A percentile compares a stretch with the other conserved stretches of the same genome.
Evolutionary conservation across 2,113 vertebrate genomes (phyloP).

Genomic region (Cyanoderma ruficeps): DNA sequence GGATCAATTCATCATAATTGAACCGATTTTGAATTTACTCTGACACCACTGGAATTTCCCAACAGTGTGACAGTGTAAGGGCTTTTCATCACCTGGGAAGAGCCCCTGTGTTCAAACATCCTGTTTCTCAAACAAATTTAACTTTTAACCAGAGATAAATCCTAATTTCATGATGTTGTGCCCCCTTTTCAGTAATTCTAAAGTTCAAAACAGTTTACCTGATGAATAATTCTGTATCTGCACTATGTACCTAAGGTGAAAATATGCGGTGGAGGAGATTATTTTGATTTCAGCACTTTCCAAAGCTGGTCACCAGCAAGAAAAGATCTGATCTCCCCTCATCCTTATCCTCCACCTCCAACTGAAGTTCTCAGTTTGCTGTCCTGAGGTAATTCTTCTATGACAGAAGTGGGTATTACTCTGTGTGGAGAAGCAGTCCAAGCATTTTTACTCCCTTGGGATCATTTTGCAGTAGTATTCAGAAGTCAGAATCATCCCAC

Average conservation of each 20-base stretch:
- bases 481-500: neutral
- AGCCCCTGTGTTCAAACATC: neutral
- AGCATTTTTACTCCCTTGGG: neutral
- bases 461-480: neutral
- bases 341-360: neutral
- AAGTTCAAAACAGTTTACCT: neutral
- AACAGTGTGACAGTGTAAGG: neutral
- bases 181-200: neutral
- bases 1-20: neutral
- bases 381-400: neutral
- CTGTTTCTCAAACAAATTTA: neutral
- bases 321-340: neutral
- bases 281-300: neutral
- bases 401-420: neutral
- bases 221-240: neutral
- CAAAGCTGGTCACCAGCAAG: neutral
- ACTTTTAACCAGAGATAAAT: neutral
- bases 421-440: neutral
- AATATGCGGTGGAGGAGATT: neutral
- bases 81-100: neutral
- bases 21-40: neutral
- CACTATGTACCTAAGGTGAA: neutral
- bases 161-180: neutral
- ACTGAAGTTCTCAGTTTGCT: neutral
- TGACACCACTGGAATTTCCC: neutral